Evolutionary conservation across 2,797 vertebrate species (phyloP), one percentile per base, ranked within the genome.

Genomic region (Psittacula derbiana): DNA sequence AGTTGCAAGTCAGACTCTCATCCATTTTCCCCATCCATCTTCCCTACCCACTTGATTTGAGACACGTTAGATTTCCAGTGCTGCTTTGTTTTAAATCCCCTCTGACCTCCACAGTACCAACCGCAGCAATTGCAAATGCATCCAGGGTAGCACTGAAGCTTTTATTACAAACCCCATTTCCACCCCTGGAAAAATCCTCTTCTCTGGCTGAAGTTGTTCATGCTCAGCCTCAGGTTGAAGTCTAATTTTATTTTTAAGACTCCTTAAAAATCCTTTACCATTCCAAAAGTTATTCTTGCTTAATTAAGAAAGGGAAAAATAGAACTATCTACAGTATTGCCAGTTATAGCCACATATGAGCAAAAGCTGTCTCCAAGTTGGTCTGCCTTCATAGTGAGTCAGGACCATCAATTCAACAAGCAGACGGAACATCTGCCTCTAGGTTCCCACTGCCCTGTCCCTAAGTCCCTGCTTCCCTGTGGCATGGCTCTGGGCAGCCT

Each of bases 141-240:
- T 83, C 38, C 81, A 92, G 50, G 50, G 49, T 52, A 38, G 74
- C 2, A 31, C 0, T 62, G 50, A 82, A n/a, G 64, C 44, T 89
- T 91, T 92, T 80, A 92, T 57, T 84, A 53, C 49, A 80, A 95
- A 86, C 36, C 12, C 20, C 23, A 44, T 88, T 92, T 86, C 82
- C 38, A 64, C 27, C 88, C 67, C 73, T 75, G 71, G 76, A 86
- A 95, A 84, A 92, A 90, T 50, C 75, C 38, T 65, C 33, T 36
- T 73, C 53, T 91, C 36, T 52, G 58, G 44, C 47, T 91, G 25
- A 82, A 50, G 44, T 53, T 57, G 43, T 57, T 70, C 44, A 41
- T 43, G 50, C 58, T 85, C 15, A 1, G 69, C 66, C 33, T 95
- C 49, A 83, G 65, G 33, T 41, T 83, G 38, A 40, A 88, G 67